Percentiles rank a stretch among this genome's conserved stretches.
These are phyloP conservation scores for Hemibagrus guttatus DNA, from an alignment of 2,797 vertebrate species.

Conservation along the genomic window DNA sequence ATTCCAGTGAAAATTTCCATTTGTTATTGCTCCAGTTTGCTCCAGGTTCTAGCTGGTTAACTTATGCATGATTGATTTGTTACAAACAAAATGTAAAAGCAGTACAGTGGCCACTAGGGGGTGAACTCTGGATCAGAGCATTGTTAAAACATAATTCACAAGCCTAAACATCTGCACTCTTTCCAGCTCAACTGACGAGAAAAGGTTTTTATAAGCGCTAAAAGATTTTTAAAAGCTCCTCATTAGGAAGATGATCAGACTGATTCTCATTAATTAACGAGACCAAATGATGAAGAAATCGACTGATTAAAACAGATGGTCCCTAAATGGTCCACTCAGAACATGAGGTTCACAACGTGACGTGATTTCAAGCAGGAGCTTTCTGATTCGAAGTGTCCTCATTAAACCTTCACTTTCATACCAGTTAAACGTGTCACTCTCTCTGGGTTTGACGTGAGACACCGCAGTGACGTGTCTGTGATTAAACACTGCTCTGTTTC, in stretches of 20 bases:
- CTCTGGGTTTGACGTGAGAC: neutral
- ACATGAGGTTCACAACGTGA: neutral
- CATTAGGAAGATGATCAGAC: neutral
- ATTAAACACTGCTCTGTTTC: no score
- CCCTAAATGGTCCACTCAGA: neutral
- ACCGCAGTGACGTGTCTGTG: neutral
- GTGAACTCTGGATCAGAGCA: neutral
- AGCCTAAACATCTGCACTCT: neutral
- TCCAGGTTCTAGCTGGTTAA: neutral
- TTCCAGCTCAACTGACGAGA: neutral
- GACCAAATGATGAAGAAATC: neutral
- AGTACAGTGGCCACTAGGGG: neutral
- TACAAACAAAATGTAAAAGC: neutral
- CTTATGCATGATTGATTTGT: neutral
- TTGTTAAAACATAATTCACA: neutral
- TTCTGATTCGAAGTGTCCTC: conserved; percentile 9
- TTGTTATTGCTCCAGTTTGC: neutral
- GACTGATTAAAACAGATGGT: neutral
- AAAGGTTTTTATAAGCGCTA: neutral
- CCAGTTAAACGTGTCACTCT: neutral
- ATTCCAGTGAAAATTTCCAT: no score
- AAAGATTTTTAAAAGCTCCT: neutral
- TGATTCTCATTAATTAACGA: neutral
- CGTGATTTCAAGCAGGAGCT: neutral
- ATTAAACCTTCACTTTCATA: neutral